These are phyloP conservation scores for Parazoanthus darwini DNA, from an alignment of 92 coral and sea anemone species.

Conservation along the genomic window DNA sequence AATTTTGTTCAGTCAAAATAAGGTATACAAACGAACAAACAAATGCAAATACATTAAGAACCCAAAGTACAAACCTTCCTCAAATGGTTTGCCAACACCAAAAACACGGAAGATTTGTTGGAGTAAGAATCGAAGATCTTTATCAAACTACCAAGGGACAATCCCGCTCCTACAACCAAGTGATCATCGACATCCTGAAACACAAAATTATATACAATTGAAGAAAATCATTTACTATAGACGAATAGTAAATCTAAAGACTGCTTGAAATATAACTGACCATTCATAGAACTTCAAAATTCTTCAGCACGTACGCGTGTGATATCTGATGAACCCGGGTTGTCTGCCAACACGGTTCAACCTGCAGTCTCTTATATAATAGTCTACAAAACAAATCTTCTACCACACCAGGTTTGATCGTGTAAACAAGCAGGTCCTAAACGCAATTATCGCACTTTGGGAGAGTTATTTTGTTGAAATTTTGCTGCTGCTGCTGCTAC, in stretches of 20 bases:
- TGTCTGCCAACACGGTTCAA: no score
- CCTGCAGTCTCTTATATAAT: no score
- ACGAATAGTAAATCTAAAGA: not conserved
- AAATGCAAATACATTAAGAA: not conserved
- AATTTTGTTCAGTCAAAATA: not conserved
- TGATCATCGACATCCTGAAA: slow-evolving; percentile 53
- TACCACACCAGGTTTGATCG: no score
- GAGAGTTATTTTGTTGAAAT: no score
- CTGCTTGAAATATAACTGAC: not conserved
- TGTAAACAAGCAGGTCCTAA: no score
- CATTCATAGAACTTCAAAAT: not conserved
- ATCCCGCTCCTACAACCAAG: slow-evolving; percentile 71
- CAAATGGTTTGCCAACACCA: slow-evolving; percentile 56
- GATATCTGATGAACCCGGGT: no score
- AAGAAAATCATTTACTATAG: no score
- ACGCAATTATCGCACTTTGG: no score
- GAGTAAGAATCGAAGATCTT: slow-evolving; percentile 50
- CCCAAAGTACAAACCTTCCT: slow-evolving; percentile 54
- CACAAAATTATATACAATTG: no score
- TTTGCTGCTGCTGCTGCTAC: no score
- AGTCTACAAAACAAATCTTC: no score
- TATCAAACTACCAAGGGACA: slow-evolving; percentile 60
- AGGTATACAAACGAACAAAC: not conserved
- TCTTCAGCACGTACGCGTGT: no score
- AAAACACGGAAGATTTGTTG: slow-evolving; percentile 59